A percentile compares a stretch with the other conserved stretches of the same genome.
Evolutionary conservation across 1,140 invertebrate genomes (phyloP).

Genomic region (Magallana gigas): DNA sequence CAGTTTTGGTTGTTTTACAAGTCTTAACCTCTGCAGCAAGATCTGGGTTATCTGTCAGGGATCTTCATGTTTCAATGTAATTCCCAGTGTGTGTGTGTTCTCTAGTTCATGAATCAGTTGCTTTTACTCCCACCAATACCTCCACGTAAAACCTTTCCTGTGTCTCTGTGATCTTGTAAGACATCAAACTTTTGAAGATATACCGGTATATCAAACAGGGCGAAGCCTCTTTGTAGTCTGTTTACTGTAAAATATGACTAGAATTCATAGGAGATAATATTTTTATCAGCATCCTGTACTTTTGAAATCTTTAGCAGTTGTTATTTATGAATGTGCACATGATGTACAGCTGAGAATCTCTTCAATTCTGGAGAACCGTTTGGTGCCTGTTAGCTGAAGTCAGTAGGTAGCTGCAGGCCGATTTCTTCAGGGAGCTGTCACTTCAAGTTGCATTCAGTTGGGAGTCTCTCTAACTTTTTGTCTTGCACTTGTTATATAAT

Average conservation of each 20-base stretch:
- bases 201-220: background rate
- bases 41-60: constrained; percentile 9
- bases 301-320: background rate
- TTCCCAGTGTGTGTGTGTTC: too few species aligned
- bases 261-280: background rate
- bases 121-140: background rate
- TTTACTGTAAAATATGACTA: background rate
- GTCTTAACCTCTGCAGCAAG: background rate
- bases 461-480: background rate
- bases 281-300: background rate
- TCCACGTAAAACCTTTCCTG: background rate
- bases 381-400: background rate
- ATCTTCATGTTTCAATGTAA: too few species aligned
- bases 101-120: background rate
- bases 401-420: background rate
- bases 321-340: constrained; percentile 19
- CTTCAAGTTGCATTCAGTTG: background rate
- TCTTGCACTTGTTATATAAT: constrained; percentile 28
- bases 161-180: background rate
- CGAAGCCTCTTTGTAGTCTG: background rate
- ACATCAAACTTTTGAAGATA: background rate
- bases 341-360: background rate
- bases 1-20: too few species aligned
- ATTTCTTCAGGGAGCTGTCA: constrained; percentile 27
- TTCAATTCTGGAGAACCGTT: background rate